phyloP scores from a whole-genome alignment of 2,113 vertebrate species.

The Grantiella picta region DNA sequence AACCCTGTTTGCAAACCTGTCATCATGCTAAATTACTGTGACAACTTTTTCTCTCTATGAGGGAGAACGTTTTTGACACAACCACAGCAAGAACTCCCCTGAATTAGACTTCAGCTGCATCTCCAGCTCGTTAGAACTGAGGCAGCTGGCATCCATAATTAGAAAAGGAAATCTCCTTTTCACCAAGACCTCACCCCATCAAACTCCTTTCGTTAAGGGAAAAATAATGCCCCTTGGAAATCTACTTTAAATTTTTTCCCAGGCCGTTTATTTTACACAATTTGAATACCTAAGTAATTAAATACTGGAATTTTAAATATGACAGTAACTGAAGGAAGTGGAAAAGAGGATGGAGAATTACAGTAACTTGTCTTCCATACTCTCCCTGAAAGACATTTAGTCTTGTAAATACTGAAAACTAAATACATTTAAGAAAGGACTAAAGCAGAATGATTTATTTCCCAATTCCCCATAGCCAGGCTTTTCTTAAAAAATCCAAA shows the following conservation, averaged over 20 bases:
- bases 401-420: background rate
- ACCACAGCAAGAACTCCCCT: slow-evolving; percentile 5
- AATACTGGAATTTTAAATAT: background rate
- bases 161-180: slow-evolving; percentile 24
- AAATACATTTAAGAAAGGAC: background rate
- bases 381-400: background rate
- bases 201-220: background rate
- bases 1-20: background rate
- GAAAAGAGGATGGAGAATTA: background rate
- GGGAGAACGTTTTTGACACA: background rate
- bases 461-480: background rate
- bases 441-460: background rate
- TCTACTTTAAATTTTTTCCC: background rate
- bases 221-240: background rate
- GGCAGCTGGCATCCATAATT: slow-evolving; percentile 6
- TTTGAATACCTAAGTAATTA: background rate
- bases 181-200: background rate
- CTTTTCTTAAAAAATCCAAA: background rate
- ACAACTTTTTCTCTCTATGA: background rate
- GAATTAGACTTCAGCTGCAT: slow-evolving; percentile 11
- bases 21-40: background rate
- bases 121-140: slow-evolving; percentile 11
- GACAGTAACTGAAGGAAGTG: background rate
- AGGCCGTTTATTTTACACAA: background rate
- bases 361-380: background rate